A percentile compares a stretch with the other conserved stretches of the same genome.
phyloP scores from a whole-genome alignment of 1,140 invertebrate genomes.

The Druon quercuslanigerum region DNA sequence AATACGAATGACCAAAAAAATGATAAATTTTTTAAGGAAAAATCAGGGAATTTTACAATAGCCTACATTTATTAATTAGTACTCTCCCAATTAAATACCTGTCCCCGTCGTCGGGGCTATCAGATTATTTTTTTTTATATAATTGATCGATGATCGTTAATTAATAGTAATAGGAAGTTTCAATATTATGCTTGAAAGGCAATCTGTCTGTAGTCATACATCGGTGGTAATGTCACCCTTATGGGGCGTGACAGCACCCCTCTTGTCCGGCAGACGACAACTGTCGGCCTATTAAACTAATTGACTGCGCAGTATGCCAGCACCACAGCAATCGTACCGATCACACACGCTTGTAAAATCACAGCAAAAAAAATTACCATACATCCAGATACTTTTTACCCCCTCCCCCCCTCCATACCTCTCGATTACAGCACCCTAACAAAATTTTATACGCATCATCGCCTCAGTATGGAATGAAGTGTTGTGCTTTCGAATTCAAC shows the following conservation, averaged over 20 bases:
- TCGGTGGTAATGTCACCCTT: slow-evolving; percentile 43
- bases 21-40: too few species aligned
- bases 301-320: slow-evolving; percentile 69
- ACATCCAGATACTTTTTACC: slow-evolving; percentile 10
- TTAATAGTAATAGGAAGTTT: slow-evolving; percentile 8
- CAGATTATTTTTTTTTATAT: neutral
- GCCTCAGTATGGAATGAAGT: slow-evolving; percentile 53
- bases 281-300: slow-evolving; percentile 76
- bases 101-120: too few species aligned
- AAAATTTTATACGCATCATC: slow-evolving; percentile 67
- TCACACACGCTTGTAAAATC: slow-evolving; percentile 53
- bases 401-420: slow-evolving; percentile 46
- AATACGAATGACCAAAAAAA: too few species aligned
- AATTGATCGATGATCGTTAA: slow-evolving; percentile 15
- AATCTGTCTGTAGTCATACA: slow-evolving; percentile 35
- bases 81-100: too few species aligned
- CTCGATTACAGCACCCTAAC: slow-evolving; percentile 58
- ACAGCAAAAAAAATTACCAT: slow-evolving; percentile 49
- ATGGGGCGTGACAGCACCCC: slow-evolving; percentile 41
- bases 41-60: too few species aligned
- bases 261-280: slow-evolving; percentile 61
- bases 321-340: slow-evolving; percentile 52
- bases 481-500: slow-evolving; percentile 41
- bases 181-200: slow-evolving; percentile 6
- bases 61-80: too few species aligned